A percentile compares a stretch with the other conserved stretches of the same genome.
Conservation (phyloP, 2,113 vertebrate species). For the Epinephelus lanceolatus region DNA sequence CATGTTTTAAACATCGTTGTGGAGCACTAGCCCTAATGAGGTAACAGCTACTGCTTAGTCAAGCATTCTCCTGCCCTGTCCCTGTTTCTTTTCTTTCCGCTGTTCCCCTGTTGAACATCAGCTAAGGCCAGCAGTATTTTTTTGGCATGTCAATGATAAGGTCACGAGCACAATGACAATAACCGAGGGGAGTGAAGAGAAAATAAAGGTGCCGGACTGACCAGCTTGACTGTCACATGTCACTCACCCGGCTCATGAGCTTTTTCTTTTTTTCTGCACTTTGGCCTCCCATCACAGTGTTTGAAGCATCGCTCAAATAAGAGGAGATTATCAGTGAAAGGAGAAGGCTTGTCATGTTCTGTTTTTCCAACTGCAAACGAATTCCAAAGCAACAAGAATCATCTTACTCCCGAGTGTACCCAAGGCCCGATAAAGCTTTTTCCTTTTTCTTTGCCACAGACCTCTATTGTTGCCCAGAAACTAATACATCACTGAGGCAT, state of each 20-base stretch:
- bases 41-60: constrained; percentile 80
- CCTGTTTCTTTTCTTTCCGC: constrained; percentile 39
- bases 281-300: neutral
- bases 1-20: constrained; percentile 85
- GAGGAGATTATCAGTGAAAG: neutral
- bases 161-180: constrained; percentile 61
- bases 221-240: neutral
- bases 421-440: neutral
- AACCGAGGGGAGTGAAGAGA: constrained; percentile 3
- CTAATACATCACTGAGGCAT: neutral
- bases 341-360: neutral
- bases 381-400: neutral
- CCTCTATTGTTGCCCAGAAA: neutral
- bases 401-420: neutral
- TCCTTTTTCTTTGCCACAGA: neutral
- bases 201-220: neutral
- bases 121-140: constrained; percentile 59
- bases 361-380: neutral
- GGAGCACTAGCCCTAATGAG: constrained; percentile 76
- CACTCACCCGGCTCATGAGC: constrained; percentile 5
- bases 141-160: constrained; percentile 68
- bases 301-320: neutral
- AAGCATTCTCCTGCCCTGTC: constrained; percentile 62
- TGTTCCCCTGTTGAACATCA: constrained; percentile 63
- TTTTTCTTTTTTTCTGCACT: neutral